Conservation (phyloP, 2,113 vertebrate species). For the Ardeotis arabs region DNA sequence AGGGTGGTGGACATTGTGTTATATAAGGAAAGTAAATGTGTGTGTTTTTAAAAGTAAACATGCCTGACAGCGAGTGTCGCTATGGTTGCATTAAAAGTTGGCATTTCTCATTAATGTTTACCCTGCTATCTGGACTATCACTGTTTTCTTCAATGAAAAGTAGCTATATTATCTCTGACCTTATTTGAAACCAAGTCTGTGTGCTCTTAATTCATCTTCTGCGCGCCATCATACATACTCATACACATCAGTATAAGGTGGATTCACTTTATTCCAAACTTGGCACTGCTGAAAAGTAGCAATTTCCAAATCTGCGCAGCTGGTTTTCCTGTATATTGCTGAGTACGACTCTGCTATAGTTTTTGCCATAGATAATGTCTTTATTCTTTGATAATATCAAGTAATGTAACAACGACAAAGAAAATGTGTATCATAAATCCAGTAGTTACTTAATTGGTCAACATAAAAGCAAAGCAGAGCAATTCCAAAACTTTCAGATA, state of each 20-base stretch:
- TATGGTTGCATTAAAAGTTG: not conserved
- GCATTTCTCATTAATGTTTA: not conserved
- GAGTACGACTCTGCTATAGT: rapidly evolving
- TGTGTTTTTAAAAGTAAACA: not conserved
- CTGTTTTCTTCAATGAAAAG: not conserved
- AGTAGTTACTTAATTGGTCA: not conserved
- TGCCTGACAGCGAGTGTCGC: not conserved
- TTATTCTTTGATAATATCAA: not conserved
- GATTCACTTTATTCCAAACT: not conserved
- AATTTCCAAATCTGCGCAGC: not conserved
- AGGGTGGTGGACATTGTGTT: not conserved
- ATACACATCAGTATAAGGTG: not conserved
- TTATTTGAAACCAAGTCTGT: not conserved
- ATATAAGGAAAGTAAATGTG: not conserved
- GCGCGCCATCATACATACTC: not conserved
- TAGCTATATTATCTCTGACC: not conserved
- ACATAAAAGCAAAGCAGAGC: not conserved
- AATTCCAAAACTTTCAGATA: not conserved
- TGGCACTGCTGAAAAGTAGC: not conserved
- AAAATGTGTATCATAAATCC: not conserved
- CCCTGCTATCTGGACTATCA: not conserved
- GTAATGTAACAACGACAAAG: not conserved
- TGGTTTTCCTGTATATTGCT: not conserved
- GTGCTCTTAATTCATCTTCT: not conserved
- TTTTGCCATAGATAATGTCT: not conserved